Conservation (phyloP, 2,797 vertebrate species). For the Gobio occitaniae region DNA sequence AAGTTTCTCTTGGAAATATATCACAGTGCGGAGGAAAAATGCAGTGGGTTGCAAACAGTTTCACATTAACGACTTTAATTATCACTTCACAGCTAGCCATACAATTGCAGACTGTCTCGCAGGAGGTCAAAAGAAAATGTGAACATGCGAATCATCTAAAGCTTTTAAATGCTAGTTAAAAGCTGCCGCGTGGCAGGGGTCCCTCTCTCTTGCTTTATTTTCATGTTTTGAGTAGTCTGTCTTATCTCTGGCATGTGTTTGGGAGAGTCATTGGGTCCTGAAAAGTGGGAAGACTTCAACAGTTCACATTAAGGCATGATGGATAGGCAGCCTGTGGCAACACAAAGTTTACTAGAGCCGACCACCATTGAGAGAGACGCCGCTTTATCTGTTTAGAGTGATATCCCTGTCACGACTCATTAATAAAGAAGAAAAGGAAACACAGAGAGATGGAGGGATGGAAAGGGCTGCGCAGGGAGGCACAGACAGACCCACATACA, state of each 20-base stretch:
- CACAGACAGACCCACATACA: conserved; percentile 21
- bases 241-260: conserved; percentile 49
- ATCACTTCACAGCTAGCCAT: conserved; percentile 1
- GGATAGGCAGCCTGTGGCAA: conserved; percentile 39
- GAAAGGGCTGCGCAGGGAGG: background rate
- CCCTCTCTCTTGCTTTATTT: conserved; percentile 25
- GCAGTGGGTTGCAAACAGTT: background rate
- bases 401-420: conserved; percentile 55
- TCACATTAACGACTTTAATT: background rate
- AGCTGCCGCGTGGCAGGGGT: conserved; percentile 57
- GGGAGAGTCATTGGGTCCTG: conserved; percentile 5
- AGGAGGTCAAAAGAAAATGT: conserved; percentile 43
- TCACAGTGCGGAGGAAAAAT: background rate
- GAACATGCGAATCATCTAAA: conserved; percentile 55
- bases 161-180: conserved; percentile 60
- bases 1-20: background rate
- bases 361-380: conserved; percentile 37
- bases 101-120: background rate
- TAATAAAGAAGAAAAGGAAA: conserved; percentile 36
- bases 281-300: conserved; percentile 43
- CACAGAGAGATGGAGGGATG: conserved; percentile 1
- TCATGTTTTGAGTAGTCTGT: conserved; percentile 44
- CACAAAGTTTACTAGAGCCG: conserved; percentile 21
- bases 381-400: conserved; percentile 50
- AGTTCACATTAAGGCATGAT: conserved; percentile 32